A percentile compares a stretch with the other conserved stretches of the same genome.
These are phyloP conservation scores for Beris morrisii DNA, from an alignment of 2,888 invertebrate genomes.

Conservation along the genomic window DNA sequence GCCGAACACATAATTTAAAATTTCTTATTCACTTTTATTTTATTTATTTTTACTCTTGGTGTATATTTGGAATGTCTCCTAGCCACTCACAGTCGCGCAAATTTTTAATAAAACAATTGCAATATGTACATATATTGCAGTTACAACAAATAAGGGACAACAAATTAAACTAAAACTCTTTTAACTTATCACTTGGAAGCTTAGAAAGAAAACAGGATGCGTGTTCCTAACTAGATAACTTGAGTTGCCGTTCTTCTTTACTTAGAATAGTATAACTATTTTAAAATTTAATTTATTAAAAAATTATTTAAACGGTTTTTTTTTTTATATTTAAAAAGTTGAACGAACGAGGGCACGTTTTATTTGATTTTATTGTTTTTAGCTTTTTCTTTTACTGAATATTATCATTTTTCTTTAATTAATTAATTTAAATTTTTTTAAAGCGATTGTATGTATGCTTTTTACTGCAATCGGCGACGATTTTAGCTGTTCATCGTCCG, in stretches of 20 bases:
- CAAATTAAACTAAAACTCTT: conserved; percentile 18
- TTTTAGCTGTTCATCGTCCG: conserved; percentile 41
- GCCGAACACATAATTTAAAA: conserved; percentile 18
- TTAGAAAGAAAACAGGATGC: not conserved
- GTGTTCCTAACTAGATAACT: too few relatives aligned
- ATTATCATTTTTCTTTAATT: conserved; percentile 6
- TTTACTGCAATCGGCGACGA: conserved; percentile 35
- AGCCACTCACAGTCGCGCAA: not conserved
- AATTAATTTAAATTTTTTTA: conserved; percentile 15
- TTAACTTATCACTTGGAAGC: conserved; percentile 19
- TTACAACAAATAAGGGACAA: conserved; percentile 18
- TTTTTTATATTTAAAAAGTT: not conserved
- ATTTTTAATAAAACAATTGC: conserved; percentile 18
- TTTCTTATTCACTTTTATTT: conserved; percentile 3
- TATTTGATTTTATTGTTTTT: not conserved
- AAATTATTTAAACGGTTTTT: too few relatives aligned
- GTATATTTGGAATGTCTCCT: not conserved
- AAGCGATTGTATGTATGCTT: conserved; percentile 14
- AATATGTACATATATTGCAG: conserved; percentile 15
- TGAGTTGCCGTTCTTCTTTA: too few relatives aligned
- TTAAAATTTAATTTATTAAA: too few relatives aligned
- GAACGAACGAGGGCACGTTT: conserved; percentile 1
- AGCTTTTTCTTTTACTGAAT: not conserved
- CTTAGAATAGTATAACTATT: too few relatives aligned
- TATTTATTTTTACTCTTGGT: not conserved